These are phyloP conservation scores for Lophura nycthemera DNA, from an alignment of 2,113 vertebrate species.

Conservation along the genomic window DNA sequence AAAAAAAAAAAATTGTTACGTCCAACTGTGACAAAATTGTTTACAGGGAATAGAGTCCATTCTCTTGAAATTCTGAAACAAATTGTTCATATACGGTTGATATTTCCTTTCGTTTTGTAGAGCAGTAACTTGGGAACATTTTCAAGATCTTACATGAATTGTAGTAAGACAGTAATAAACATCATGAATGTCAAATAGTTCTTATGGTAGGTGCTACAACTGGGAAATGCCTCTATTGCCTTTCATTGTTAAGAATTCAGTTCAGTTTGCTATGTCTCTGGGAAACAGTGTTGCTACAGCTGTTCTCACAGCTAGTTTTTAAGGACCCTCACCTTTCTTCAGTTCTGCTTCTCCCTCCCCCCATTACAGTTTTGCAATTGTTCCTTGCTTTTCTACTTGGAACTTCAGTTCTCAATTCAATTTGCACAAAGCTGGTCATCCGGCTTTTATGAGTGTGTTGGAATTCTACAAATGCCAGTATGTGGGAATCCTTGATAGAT, in stretches of 20 bases:
- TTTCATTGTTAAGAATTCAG: neutral
- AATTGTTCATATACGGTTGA: neutral
- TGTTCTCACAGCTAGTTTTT: neutral
- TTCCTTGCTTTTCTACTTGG: neutral
- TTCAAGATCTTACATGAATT: neutral
- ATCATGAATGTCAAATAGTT: neutral
- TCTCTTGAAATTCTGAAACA: neutral
- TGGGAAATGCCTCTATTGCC: neutral
- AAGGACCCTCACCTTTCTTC: neutral
- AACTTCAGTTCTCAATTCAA: accelerated
- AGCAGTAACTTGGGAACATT: neutral
- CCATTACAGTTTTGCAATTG: neutral
- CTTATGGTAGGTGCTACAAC: neutral
- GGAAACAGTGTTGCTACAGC: neutral
- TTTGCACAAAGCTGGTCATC: neutral
- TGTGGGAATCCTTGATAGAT: neutral
- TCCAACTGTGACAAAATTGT: neutral
- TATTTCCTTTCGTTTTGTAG: neutral
- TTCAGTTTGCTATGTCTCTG: neutral
- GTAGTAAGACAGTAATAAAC: neutral
- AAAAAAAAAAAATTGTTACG: neutral
- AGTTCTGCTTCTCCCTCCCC: neutral
- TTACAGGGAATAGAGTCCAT: neutral
- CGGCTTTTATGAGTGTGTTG: neutral
- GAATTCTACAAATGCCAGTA: neutral